Conservation (phyloP, 2,113 vertebrate genomes). For the Cavia aperea region DNA sequence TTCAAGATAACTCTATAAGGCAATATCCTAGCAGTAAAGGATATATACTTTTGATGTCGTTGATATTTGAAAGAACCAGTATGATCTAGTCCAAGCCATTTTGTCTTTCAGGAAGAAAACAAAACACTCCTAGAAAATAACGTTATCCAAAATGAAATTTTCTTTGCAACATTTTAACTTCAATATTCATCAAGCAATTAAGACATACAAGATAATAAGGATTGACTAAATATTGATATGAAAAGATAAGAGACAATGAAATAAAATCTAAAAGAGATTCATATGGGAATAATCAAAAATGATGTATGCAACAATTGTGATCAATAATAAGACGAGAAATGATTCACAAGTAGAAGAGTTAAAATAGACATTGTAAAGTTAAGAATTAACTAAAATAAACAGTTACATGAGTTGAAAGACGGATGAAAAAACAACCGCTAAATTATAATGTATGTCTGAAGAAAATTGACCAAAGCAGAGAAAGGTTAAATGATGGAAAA, state of each 20-base stretch:
- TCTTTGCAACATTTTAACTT: not conserved
- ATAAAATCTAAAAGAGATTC: not conserved
- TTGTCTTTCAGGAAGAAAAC: not conserved
- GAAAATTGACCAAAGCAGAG: not conserved
- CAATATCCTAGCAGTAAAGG: not conserved
- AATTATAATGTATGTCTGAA: not conserved
- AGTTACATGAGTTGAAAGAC: not conserved
- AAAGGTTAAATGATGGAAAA: not conserved
- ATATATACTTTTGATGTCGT: not conserved
- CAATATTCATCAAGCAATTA: not conserved
- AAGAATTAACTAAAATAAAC: not conserved
- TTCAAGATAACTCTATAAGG: not conserved
- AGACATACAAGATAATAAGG: not conserved
- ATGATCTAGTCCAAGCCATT: not conserved
- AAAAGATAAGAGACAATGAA: not conserved
- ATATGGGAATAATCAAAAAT: not conserved
- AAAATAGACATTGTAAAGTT: not conserved
- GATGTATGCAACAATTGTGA: not conserved
- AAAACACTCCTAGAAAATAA: not conserved
- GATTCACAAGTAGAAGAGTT: not conserved
- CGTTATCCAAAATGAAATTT: not conserved
- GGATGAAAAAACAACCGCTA: not conserved
- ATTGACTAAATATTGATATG: not conserved
- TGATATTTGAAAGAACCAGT: not conserved
- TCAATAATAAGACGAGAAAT: not conserved